Evolutionary conservation across 2,113 vertebrate genomes (phyloP).

Genomic region (Riparia riparia): DNA sequence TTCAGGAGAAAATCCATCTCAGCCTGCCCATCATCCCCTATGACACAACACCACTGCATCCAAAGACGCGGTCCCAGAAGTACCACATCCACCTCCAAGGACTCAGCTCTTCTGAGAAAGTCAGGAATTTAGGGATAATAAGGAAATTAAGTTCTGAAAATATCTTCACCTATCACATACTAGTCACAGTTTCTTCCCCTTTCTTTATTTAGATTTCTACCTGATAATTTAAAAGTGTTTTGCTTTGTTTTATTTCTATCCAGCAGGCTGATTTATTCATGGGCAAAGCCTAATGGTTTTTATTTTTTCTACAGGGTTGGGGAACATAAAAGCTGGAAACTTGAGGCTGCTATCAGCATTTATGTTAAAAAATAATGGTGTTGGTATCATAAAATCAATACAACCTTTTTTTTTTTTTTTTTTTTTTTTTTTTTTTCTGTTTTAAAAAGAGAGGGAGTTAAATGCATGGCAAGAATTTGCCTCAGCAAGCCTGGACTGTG

Average conservation of each 20-base stretch:
- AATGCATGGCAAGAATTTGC: not conserved
- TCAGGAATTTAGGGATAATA: not conserved
- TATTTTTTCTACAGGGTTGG: not conserved
- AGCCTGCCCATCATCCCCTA: not conserved
- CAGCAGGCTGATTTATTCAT: not conserved
- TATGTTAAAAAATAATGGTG: not conserved
- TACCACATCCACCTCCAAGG: not conserved
- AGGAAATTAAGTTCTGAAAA: not conserved
- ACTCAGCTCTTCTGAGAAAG: not conserved
- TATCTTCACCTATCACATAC: not conserved
- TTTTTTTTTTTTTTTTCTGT: no score
- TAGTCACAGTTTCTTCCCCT: not conserved
- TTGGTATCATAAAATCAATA: not conserved
- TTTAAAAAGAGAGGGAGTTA: not conserved
- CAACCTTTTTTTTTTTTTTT: not conserved
- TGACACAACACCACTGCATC: not conserved
- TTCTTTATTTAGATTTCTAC: not conserved
- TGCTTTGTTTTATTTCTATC: not conserved
- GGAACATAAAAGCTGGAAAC: not conserved
- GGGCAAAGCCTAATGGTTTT: not conserved
- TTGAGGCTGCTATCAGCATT: not conserved
- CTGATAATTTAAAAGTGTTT: not conserved
- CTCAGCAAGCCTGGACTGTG: not conserved
- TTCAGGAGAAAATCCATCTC: not conserved
- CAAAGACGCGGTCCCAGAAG: not conserved